Evolutionary conservation across 2,113 vertebrate species (phyloP), one percentile per base, ranked within the genome.

Genomic region (Neopipo cinnamomea): DNA sequence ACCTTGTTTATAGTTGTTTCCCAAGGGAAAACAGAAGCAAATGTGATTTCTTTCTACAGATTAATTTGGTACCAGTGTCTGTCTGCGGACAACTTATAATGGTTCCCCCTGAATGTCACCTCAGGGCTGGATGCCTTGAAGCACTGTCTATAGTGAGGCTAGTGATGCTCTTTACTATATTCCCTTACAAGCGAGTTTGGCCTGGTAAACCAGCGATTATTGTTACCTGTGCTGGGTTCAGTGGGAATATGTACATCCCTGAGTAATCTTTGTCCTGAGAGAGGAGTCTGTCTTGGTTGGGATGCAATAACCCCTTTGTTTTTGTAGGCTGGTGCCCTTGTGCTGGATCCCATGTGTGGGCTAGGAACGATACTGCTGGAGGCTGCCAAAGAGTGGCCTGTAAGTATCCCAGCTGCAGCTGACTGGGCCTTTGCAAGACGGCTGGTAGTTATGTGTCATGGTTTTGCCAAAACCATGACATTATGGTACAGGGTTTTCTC

Each of bases 331-430:
- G 98, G 98, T 84, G 97, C 95, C 53, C 88, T 97, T 92, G 98
- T 99, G 74, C 95, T 99, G 66, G 99, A 99, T 97, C 99, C 99
- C 14, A 99, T 99, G 98, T 99, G 99, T 96, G 99, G 99, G 31
- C 98, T 99, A 17, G 99, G 99, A 95, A 99, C 98, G 2, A 98
- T 99, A 66, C 97, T 99, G 76, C 90, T 99, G 87, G 99, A 99
- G 97, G 99, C 99, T 94, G 99, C 99, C 62, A 98, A 98, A 52
- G 99, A 99, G 81, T 98, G 98, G 97, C 97, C 98, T 18, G 99
- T 99, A 86, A 97, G 35, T 44, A 44, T 44, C 76, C 19, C 77
- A 55, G 22, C 56, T 5, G 4, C 49, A 52, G 50, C 3, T 93
- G 68, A 35, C 44, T 55, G 37, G 74, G 25, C 30, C 13, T 92